phyloP scores from a whole-genome alignment of 2,113 vertebrate genomes.

The Oncorhynchus mykiss region DNA sequence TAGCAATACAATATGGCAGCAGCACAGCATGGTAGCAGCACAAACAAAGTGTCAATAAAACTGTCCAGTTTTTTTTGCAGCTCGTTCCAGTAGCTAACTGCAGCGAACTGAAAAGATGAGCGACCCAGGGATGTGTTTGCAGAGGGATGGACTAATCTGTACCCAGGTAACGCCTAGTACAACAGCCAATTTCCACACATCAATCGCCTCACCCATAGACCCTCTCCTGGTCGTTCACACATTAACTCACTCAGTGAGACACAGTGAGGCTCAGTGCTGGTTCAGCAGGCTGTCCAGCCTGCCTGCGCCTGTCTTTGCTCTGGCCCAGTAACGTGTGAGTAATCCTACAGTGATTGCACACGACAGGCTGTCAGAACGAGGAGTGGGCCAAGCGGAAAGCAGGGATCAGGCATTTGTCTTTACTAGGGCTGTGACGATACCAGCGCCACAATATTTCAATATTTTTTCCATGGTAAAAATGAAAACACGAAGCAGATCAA shows the following conservation, averaged over 20 bases:
- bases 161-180: conserved; percentile 24
- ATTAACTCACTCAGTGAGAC: conserved; percentile 23
- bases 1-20: no score
- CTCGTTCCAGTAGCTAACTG: no score
- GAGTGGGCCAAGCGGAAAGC: conserved; percentile 77
- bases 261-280: conserved; percentile 53
- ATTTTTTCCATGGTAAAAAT: no score
- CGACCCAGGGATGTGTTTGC: conserved; percentile 21
- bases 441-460: background rate
- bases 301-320: conserved; percentile 26
- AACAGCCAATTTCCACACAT: background rate
- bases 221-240: background rate
- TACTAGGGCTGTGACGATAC: background rate
- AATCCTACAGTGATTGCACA: conserved; percentile 71
- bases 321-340: conserved; percentile 58
- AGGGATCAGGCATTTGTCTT: conserved; percentile 72
- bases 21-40: no score
- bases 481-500: no score
- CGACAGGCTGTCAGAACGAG: conserved; percentile 82
- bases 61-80: no score
- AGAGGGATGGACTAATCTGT: conserved; percentile 62
- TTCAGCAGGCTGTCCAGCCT: conserved; percentile 52
- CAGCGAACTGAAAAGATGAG: no score
- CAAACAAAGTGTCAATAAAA: no score
- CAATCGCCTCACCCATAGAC: background rate